These are phyloP conservation scores for Paedocypris micromegethes DNA, from an alignment of 2,797 vertebrate genomes.

Conservation along the genomic window DNA sequence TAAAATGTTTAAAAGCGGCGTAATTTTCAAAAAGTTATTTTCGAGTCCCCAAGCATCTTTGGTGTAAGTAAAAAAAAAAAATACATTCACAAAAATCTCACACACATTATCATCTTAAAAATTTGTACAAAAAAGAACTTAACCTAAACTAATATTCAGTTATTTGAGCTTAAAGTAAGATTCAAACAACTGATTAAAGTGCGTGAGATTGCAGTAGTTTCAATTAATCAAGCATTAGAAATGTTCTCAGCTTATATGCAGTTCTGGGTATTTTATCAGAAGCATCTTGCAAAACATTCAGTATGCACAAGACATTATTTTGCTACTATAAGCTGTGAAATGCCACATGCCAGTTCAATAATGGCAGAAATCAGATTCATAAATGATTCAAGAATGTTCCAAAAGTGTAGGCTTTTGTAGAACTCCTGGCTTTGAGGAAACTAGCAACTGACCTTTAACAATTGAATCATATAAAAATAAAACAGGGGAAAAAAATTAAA, in stretches of 20 bases:
- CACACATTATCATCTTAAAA: conserved; percentile 5
- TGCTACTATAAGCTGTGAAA: background rate
- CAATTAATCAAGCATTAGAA: conserved; percentile 58
- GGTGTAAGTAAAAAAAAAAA: conserved; percentile 52
- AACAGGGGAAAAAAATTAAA: background rate
- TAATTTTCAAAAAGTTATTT: conserved; percentile 2
- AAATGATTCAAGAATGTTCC: background rate
- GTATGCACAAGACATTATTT: background rate
- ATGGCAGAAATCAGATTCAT: background rate
- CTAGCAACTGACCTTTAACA: too few species aligned
- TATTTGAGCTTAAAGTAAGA: conserved; percentile 54
- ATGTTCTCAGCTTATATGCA: background rate
- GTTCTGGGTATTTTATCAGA: conserved; percentile 39
- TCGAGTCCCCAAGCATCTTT: conserved; percentile 59
- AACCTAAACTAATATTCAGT: conserved; percentile 52
- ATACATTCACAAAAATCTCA: conserved; percentile 25
- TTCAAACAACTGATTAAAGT: conserved; percentile 60
- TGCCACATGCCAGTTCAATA: conserved; percentile 13
- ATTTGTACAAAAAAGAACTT: conserved; percentile 63
- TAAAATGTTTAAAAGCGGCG: conserved; percentile 4
- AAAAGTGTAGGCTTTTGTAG: too few species aligned
- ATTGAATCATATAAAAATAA: background rate
- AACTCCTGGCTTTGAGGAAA: too few species aligned
- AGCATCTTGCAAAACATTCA: conserved; percentile 30
- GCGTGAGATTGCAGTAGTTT: conserved; percentile 70